These are phyloP conservation scores for Anthonomus grandis DNA, from an alignment of 1,140 invertebrate species.

Conservation along the genomic window DNA sequence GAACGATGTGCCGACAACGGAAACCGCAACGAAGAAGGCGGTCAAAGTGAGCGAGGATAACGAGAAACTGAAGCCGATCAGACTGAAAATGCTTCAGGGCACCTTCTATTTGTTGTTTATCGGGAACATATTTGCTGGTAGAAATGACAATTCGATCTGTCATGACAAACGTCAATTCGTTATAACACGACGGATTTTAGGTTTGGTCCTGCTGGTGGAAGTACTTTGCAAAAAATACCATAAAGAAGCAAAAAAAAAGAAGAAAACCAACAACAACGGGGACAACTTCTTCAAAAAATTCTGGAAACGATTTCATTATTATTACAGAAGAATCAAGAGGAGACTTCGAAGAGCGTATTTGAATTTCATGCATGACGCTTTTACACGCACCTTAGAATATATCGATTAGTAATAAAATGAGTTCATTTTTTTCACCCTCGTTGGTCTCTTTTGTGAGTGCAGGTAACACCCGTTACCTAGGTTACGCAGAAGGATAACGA, in stretches of 20 bases:
- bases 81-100: slow-evolving; percentile 62
- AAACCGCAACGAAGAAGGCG: slow-evolving; percentile 38
- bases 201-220: slow-evolving; percentile 27
- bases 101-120: slow-evolving; percentile 62
- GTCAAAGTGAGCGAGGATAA: slow-evolving; percentile 39
- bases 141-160: not conserved
- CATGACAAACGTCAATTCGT: not conserved
- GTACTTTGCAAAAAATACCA: slow-evolving; percentile 27
- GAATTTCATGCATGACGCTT: slow-evolving; percentile 40
- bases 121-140: slow-evolving; percentile 56
- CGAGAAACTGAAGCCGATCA: slow-evolving; percentile 57
- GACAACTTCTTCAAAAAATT: slow-evolving; percentile 26
- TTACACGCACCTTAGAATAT: slow-evolving; percentile 42
- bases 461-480: too few species aligned
- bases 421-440: too few species aligned
- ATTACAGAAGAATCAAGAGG: slow-evolving; percentile 10
- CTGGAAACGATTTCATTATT: slow-evolving; percentile 12
- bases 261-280: slow-evolving; percentile 4
- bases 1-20: slow-evolving; percentile 33
- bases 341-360: slow-evolving; percentile 27
- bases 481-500: too few species aligned
- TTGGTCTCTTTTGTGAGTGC: too few species aligned
- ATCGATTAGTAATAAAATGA: slow-evolving; percentile 34
- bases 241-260: slow-evolving; percentile 9
- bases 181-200: slow-evolving; percentile 3